Evolutionary conservation across 2,797 vertebrate species (phyloP).

Genomic region (Tragelaphus oryx): DNA sequence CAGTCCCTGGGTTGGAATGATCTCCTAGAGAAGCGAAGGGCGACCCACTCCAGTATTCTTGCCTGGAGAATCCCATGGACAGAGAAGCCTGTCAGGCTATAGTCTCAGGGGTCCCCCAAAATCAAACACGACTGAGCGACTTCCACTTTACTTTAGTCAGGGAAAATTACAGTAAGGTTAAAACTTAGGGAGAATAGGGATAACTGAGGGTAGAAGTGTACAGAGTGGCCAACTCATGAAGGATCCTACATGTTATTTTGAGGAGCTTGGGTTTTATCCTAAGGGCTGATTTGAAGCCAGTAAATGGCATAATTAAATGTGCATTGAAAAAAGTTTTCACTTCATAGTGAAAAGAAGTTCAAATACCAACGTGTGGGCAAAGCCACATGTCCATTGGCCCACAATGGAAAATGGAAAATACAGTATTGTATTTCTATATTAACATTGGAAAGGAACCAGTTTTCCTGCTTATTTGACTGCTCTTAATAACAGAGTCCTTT

Average conservation of each 20-base stretch:
- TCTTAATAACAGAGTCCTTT: neutral
- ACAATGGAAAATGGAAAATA: neutral
- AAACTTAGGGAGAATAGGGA: neutral
- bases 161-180: neutral
- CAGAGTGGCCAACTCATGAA: neutral
- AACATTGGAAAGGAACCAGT: slow-evolving; percentile 1
- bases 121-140: neutral
- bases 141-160: neutral
- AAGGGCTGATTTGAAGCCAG: neutral
- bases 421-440: neutral
- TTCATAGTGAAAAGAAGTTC: neutral
- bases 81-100: neutral
- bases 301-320: neutral
- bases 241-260: neutral
- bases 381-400: neutral
- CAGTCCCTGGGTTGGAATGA: neutral
- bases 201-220: neutral
- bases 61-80: neutral
- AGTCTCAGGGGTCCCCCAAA: neutral
- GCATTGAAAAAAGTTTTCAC: neutral
- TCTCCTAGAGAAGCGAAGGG: neutral
- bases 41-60: neutral
- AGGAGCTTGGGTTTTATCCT: neutral
- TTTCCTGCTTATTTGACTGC: neutral
- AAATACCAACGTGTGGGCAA: neutral